Evolutionary conservation across 2,113 vertebrate species (phyloP).

Genomic region (Tychaedon coryphoeus): DNA sequence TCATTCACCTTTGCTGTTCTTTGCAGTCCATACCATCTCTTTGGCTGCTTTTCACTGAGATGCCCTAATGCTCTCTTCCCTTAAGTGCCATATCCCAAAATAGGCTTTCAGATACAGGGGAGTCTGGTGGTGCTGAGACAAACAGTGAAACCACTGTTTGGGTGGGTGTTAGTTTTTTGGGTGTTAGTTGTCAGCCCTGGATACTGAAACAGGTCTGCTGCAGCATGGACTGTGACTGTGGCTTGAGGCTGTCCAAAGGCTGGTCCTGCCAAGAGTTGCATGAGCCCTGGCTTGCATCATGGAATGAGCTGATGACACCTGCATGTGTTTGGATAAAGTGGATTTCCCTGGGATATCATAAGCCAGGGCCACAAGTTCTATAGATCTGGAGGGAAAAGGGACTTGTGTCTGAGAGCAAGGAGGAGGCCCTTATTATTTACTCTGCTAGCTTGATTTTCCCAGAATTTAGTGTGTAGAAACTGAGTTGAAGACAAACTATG

Average conservation of each 20-base stretch:
- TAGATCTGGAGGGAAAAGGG: not conserved
- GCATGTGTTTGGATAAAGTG: not conserved
- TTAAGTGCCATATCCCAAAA: not conserved
- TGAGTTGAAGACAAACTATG: not conserved
- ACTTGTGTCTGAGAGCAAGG: not conserved
- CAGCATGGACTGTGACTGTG: not conserved
- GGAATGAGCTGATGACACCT: not conserved
- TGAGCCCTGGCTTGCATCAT: not conserved
- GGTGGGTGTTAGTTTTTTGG: too few species aligned
- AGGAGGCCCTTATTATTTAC: not conserved
- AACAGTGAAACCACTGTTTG: not conserved
- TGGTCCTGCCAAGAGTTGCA: not conserved
- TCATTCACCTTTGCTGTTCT: not conserved
- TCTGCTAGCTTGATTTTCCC: not conserved
- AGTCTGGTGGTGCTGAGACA: not conserved
- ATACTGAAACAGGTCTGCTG: not conserved
- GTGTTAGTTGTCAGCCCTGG: not conserved
- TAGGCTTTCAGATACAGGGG: not conserved
- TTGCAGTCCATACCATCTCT: not conserved
- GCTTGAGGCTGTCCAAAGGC: not conserved
- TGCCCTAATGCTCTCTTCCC: not conserved
- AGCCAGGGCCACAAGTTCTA: not conserved
- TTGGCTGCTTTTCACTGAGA: not conserved
- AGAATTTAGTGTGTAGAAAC: not conserved
- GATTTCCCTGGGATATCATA: not conserved